Evolutionary conservation across 2,888 invertebrate genomes (phyloP), one percentile per base, ranked within the genome.

Genomic region (Philopedon plagiatum): DNA sequence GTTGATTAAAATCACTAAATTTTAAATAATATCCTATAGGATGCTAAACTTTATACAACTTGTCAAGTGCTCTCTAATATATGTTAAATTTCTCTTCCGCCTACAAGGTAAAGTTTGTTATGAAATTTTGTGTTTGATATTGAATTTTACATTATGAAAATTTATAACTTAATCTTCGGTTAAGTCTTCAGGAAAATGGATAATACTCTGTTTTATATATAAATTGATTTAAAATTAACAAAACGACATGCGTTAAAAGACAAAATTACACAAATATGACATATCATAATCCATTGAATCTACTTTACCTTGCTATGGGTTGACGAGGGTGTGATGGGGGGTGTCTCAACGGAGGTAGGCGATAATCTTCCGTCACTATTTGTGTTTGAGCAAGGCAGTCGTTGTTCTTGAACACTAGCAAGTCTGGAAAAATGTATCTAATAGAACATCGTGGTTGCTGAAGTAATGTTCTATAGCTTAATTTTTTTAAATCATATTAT

Each of bases 361-460:
- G 89, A 92, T 76, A 87, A 86, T 78, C 90, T 87, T 39, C 92
- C 92, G 78, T 90, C 88, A 34, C 80, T 78, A 61, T 83, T 78
- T 41, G 83, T 77, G 73, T 84, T 84, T 62, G 88, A 85, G 77
- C 90, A 86, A 44, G 93, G 94, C 79, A 95, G 88, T 78, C 97
- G 91, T 86, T 97, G 97, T 86, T 98, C 98, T 88, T 98, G 98
- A 46, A 98, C 97, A 85, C 97, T 96, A 46, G 98, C 97, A 87
- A 98, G 90, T 85, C 98, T 97, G 85, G 23, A 74, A 76, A 58
- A 54, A 46, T 41, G 46, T 29, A 58, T 15, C 61, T 51, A 41
- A 54, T 58, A 57, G 46, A 58, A 66, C 11, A 44, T 58, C 9
- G 44, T 41, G 41, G 9, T 44, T 26, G 21, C 23, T 46, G n/a